Evolutionary conservation across 2,113 vertebrate genomes (phyloP).

Genomic region (Myrmecophaga tridactyla): DNA sequence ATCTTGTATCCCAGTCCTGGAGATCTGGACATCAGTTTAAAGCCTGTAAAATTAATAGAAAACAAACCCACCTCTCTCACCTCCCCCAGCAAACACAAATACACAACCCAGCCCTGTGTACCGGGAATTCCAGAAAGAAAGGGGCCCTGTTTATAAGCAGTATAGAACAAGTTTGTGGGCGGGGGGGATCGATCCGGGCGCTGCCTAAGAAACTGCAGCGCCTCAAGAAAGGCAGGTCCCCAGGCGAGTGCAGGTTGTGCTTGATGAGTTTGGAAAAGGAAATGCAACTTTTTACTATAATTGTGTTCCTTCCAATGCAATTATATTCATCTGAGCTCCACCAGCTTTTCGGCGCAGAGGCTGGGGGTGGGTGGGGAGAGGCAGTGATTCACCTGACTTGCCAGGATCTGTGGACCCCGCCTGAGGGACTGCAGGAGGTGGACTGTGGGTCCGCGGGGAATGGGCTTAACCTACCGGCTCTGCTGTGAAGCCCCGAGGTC

Average conservation of each 20-base stretch:
- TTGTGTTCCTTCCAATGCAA: rapidly evolving
- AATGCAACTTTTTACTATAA: not conserved
- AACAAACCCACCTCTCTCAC: not conserved
- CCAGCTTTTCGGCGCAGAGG: not conserved
- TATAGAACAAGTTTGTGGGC: no score
- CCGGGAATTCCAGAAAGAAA: not conserved
- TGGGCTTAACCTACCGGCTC: no score
- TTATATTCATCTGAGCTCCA: not conserved
- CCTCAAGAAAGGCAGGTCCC: not conserved
- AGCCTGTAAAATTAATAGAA: not conserved
- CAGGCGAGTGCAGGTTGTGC: not conserved
- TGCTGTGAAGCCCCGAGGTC: no score
- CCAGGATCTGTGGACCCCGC: no score
- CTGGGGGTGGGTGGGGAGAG: rapidly evolving
- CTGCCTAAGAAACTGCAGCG: not conserved
- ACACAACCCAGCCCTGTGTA: not conserved
- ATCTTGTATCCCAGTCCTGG: not conserved
- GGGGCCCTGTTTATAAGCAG: not conserved
- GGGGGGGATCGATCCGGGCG: no score
- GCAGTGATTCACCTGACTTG: not conserved
- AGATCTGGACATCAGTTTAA: not conserved
- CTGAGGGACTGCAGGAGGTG: not conserved
- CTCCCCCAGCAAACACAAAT: no score
- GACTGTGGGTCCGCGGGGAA: rapidly evolving
- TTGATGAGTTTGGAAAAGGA: not conserved